Base-by-base conservation (phyloP, 2,113 vertebrate species). In the Mastomys coucha region DNA sequence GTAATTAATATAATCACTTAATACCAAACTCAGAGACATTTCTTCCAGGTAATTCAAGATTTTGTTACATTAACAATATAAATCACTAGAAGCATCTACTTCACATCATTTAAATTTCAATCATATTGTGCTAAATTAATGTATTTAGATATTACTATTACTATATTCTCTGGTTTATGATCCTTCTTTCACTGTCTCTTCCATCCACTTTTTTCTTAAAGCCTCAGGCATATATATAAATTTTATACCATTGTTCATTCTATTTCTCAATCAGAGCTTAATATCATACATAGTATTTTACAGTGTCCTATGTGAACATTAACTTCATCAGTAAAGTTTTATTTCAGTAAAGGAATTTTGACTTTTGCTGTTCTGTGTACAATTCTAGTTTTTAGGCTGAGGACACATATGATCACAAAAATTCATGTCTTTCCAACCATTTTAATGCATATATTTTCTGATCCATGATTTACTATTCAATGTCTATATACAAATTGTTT, bases 271-370 rank as follows among this genome's bases (percentile, higher is more conserved):
- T 39, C 12, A 28, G n/a, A 36, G 14, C 24, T 88, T 42, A 65
- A 92, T 88, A 12, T 76, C 73, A n/a, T 85, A 65, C 78, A 42
- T 86, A 1, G n/a, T 88, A 78, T 85, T 94, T 96, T 70, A 82
- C 65, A 78, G 88, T 69, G 5, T 81, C 5, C 9, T 22, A 39
- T 63, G 36, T 84, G 45, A 91, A 73, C 17, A 89, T 77, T 42
- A 89, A 78, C 2, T 95, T 91, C 14, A 63, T 12, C 9, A 63
- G 9, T n/a, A 14, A 56, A n/a, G 10, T 26, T 58, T 70, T 80
- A 77, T 39, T 58, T 39, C 6, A 82, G 13, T 53, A 39, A 2
- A 82, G 80, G 4, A 11, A 58, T 60, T 58, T 58, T 58, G 5
- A 56, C 63, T 75, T 70, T 2, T 88, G 65, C 39, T 24, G 70